Evolutionary conservation across 2,797 vertebrate species (phyloP).

Genomic region (Clarias pachynema): DNA sequence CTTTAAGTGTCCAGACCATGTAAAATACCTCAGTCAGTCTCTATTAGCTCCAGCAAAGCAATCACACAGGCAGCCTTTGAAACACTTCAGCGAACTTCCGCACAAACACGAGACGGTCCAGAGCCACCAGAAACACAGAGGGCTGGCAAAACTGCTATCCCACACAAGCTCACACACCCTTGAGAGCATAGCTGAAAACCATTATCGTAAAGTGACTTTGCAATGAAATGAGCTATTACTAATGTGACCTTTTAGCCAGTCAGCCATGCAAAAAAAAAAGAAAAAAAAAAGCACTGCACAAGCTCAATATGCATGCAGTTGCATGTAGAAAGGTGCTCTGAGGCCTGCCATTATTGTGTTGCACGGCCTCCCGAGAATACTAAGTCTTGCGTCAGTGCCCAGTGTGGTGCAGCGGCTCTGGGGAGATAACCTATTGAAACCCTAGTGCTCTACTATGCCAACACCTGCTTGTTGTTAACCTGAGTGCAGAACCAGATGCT

Average conservation of each 20-base stretch:
- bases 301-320: background rate
- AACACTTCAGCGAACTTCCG: conserved; percentile 23
- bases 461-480: conserved; percentile 57
- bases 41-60: conserved; percentile 17
- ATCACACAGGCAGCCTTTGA: conserved; percentile 19
- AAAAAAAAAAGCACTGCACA: background rate
- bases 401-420: conserved; percentile 65
- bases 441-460: conserved; percentile 63
- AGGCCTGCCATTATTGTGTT: conserved; percentile 55
- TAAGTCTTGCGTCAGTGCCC: conserved; percentile 70
- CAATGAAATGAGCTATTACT: conserved; percentile 46
- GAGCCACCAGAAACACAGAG: conserved; percentile 26
- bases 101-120: conserved; percentile 13
- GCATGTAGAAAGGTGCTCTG: conserved; percentile 19
- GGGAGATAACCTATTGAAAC: conserved; percentile 73
- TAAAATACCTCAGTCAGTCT: conserved; percentile 18
- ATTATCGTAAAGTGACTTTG: conserved; percentile 48
- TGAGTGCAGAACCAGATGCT: conserved; percentile 56
- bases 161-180: conserved; percentile 30
- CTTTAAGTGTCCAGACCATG: background rate
- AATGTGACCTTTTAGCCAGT: conserved; percentile 37
- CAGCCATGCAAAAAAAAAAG: conserved; percentile 1
- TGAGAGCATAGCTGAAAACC: conserved; percentile 34
- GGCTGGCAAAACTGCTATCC: conserved; percentile 2
- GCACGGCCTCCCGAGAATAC: conserved; percentile 55